Conservation (phyloP, 2,113 vertebrate genomes). For the Aspidoscelis tigris region DNA sequence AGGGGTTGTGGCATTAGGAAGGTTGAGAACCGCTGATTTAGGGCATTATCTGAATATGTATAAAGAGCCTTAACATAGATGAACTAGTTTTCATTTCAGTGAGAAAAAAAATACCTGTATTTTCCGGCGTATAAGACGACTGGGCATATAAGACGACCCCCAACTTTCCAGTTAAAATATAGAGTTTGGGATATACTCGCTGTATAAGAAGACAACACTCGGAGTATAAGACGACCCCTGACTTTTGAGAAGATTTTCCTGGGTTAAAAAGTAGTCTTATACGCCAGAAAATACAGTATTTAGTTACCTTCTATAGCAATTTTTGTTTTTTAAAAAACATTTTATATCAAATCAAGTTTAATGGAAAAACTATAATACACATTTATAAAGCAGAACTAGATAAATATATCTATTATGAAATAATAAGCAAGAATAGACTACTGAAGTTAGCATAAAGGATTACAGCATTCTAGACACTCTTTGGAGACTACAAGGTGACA, state of each 20-base stretch:
- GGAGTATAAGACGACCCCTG: no score
- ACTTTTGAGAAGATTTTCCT: no score
- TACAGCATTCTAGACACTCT: conserved; percentile 66
- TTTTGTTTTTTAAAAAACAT: background rate
- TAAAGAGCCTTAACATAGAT: background rate
- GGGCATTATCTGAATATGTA: background rate
- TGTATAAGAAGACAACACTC: no score
- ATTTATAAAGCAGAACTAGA: conserved; percentile 43
- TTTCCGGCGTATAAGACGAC: no score
- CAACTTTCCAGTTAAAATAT: no score
- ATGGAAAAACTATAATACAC: conserved; percentile 33
- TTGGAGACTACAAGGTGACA: conserved; percentile 72
- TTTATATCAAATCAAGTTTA: conserved; percentile 5
- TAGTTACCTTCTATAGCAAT: no score
- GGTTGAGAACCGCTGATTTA: background rate
- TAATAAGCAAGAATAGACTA: conserved; percentile 63
- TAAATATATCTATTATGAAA: conserved; percentile 66
- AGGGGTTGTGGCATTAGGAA: no score
- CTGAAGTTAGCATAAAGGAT: conserved; percentile 58
- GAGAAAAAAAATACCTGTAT: background rate
- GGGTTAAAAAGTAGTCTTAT: no score
- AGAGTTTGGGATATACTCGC: no score
- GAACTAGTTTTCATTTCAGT: background rate
- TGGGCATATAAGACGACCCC: no score
- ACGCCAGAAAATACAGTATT: no score